Evolutionary conservation across 2,113 vertebrate genomes (phyloP).

Genomic region (Ageneiosus marmoratus): DNA sequence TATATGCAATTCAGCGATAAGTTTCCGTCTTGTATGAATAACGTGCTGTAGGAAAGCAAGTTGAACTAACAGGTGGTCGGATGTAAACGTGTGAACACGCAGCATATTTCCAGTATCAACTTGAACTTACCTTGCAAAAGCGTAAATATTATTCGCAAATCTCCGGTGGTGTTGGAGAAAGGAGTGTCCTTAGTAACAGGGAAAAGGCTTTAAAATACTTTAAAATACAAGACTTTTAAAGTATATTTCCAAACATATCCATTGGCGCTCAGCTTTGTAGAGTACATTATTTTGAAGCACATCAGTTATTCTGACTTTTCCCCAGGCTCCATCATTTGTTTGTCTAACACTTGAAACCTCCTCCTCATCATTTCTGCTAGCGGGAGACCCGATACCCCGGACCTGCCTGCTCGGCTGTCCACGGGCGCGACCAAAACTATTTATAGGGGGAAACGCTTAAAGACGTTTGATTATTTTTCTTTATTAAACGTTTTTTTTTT

Average conservation of each 20-base stretch:
- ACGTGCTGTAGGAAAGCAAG: background rate
- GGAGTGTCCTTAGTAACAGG: conserved; percentile 17
- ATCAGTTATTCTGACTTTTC: background rate
- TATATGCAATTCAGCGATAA: background rate
- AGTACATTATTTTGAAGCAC: background rate
- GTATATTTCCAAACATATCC: background rate
- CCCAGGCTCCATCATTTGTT: conserved; percentile 30
- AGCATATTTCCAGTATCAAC: background rate
- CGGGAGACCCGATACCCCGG: conserved; percentile 68
- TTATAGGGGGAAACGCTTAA: conserved; percentile 8
- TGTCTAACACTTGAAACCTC: conserved; percentile 44
- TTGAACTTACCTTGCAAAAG: conserved; percentile 29
- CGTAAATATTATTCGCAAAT: background rate
- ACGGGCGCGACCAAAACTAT: conserved; percentile 58
- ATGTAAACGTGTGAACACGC: background rate
- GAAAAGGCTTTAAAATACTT: background rate
- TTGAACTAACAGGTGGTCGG: background rate
- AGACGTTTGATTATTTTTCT: background rate
- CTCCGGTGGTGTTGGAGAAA: background rate
- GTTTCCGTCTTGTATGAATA: background rate
- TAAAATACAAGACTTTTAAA: conserved; percentile 9
- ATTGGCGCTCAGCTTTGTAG: background rate
- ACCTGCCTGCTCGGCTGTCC: conserved; percentile 64
- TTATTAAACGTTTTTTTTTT: no score
- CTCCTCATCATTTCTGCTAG: conserved; percentile 55